These are phyloP conservation scores for Danaus plexippus DNA, from an alignment of 1,140 invertebrate genomes.

Conservation along the genomic window DNA sequence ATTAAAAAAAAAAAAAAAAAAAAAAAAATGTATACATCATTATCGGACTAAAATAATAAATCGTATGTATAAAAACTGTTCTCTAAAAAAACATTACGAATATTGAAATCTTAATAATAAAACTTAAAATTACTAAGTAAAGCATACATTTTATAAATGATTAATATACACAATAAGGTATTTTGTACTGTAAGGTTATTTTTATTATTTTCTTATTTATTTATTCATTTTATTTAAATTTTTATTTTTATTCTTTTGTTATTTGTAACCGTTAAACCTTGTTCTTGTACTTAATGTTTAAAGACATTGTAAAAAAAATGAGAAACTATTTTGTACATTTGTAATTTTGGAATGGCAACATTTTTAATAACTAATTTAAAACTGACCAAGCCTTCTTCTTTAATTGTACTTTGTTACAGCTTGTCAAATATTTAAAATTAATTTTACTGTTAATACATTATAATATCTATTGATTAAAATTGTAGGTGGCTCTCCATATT, in stretches of 20 bases:
- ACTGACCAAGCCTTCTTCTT: constrained; percentile 23
- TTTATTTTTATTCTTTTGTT: no score
- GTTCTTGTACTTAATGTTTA: no score
- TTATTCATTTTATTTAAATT: no score
- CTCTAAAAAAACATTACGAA: constrained; percentile 26
- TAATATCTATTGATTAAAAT: no score
- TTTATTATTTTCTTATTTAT: constrained; percentile 15
- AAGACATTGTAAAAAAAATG: no score
- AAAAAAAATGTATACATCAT: constrained; percentile 37
- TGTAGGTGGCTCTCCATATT: no score
- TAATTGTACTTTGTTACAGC: constrained; percentile 23
- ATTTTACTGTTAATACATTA: constrained; percentile 5
- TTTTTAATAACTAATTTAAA: constrained; percentile 27
- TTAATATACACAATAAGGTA: constrained; percentile 58
- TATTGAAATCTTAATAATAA: constrained; percentile 39
- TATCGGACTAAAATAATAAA: constrained; percentile 37
- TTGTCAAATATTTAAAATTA: constrained; percentile 11
- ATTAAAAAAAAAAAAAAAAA: no score
- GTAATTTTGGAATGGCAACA: constrained; percentile 30
- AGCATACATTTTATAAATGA: constrained; percentile 60
- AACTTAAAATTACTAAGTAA: constrained; percentile 58
- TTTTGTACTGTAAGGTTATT: constrained; percentile 68
- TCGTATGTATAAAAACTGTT: constrained; percentile 48
- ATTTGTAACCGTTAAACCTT: no score
- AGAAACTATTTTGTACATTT: constrained; percentile 28